Percentiles rank a stretch among this genome's conserved stretches.
Conservation (phyloP, 2,888 invertebrate species). For the Tuta absoluta region DNA sequence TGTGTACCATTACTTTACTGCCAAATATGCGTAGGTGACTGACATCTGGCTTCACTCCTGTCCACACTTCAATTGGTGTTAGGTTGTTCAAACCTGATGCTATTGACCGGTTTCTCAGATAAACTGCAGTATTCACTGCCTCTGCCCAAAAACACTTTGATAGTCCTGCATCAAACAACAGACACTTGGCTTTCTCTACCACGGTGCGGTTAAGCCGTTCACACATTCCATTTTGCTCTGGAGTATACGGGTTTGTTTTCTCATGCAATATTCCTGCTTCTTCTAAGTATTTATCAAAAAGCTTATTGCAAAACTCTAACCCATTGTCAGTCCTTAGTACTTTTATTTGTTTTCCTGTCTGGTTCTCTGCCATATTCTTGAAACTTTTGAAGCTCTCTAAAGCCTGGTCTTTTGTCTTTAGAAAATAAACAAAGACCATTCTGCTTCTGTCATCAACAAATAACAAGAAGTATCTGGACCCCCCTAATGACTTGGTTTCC, state of each 20-base stretch:
- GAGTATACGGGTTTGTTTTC: conserved; percentile 31
- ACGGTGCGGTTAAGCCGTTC: conserved; percentile 28
- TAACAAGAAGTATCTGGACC: conserved; percentile 39
- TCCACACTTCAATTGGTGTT: conserved; percentile 34
- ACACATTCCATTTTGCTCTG: conserved; percentile 28
- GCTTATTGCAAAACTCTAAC: conserved; percentile 33
- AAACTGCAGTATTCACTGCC: conserved; percentile 28
- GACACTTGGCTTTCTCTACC: conserved; percentile 29
- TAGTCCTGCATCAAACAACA: too few relatives aligned
- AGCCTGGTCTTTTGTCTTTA: conserved; percentile 32
- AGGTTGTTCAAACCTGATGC: conserved; percentile 28
- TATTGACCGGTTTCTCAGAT: conserved; percentile 30
- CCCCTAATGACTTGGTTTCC: conserved; percentile 36
- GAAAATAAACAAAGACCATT: conserved; percentile 31
- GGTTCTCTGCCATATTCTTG: conserved; percentile 32
- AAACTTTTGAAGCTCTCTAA: conserved; percentile 30
- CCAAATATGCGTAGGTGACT: conserved; percentile 36
- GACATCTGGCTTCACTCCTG: conserved; percentile 34
- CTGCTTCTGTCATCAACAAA: conserved; percentile 34
- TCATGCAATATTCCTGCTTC: conserved; percentile 35
- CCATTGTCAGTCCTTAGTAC: too few relatives aligned
- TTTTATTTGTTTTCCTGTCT: conserved; percentile 32
- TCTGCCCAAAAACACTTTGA: conserved; percentile 23
- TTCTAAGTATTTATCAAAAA: conserved; percentile 35
- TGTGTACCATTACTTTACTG: conserved; percentile 35